Evolutionary conservation across 1,140 invertebrate genomes (phyloP), one percentile per base, ranked within the genome.

Genomic region (Doryteuthis pealeii): DNA sequence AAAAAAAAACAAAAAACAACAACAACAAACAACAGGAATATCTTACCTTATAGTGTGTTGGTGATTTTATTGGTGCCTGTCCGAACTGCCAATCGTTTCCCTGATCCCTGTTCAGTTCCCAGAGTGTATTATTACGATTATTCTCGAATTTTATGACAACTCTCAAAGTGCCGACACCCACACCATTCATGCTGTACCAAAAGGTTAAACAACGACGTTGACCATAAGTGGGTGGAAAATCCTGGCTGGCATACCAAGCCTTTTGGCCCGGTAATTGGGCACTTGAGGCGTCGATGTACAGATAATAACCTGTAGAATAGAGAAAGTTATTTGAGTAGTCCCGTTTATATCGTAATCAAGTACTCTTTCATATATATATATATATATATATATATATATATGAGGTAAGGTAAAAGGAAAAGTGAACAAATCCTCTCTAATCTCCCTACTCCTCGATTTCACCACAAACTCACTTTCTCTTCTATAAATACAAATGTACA

Each of bases 151-250:
- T 74, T 8, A 83, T 43, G 26, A 78, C 74, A 18, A 85, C 76
- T 45, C 74, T 80, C 4, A 86, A 78, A 22, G 80, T 83, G 70
- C 82, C 81, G 5, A 84, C 77, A 14, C 79, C 79, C 1, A 70
- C 67, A 18, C 84, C 84, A 72, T 83, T 82, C 86, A 89, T 86
- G 78, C 84, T 84, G 77, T 88, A 88, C 78, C 85, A 88, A 74
- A 87, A 87, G 1, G 73, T 77, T 14, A 88, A 67, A 76, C 87
- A 88, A 0, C 81, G 75, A 14, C 73, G 69, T 22, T 76, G 78
- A n/a, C 69, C 65, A 72, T 77, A 80, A 35, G 74, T 70, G 10
- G 78, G 71, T 62, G 73, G 70, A 58, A 83, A 82, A 2, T 70
- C 69, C 18, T 76, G 75, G 0, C 83, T 85, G 6, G 80, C 54